Percentiles rank a stretch among this genome's conserved stretches.
Conservation (phyloP, 2,113 vertebrate species). For the Phaetusa simplex region DNA sequence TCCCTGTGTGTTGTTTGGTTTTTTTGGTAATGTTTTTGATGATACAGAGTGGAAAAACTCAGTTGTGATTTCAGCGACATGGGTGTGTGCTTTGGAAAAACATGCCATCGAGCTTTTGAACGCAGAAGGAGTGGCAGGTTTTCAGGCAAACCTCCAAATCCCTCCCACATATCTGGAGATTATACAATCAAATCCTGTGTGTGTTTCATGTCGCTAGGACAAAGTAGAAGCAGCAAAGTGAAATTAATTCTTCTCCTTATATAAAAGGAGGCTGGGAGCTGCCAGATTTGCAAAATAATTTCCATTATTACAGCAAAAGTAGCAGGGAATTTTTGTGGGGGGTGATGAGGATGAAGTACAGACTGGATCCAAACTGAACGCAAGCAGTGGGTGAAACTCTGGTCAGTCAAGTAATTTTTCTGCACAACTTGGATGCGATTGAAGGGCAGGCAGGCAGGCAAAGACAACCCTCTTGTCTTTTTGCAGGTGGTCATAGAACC, state of each 20-base stretch:
- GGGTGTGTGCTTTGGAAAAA: neutral
- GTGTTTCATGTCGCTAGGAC: slow-evolving; percentile 15
- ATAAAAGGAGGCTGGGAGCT: neutral
- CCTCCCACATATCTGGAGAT: slow-evolving; percentile 11
- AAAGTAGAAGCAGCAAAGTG: slow-evolving; percentile 34
- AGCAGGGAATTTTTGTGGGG: neutral
- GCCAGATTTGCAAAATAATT: neutral
- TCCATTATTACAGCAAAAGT: neutral
- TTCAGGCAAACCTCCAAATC: slow-evolving; percentile 29
- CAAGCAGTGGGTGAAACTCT: neutral
- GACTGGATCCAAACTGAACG: neutral
- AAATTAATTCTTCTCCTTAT: neutral
- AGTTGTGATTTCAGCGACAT: neutral
- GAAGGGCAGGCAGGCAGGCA: neutral
- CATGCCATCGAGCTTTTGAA: neutral
- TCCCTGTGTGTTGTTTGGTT: neutral
- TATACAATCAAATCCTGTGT: slow-evolving; percentile 20
- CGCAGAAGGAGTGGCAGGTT: neutral
- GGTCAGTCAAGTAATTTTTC: neutral
- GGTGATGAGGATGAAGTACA: neutral
- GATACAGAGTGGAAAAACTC: neutral
- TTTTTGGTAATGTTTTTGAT: neutral
- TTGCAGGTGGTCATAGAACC: neutral
- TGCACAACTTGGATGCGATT: neutral
- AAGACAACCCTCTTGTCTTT: neutral